phyloP scores from a whole-genome alignment of 2,888 invertebrate species.

The Blastobasis lacticolella region DNA sequence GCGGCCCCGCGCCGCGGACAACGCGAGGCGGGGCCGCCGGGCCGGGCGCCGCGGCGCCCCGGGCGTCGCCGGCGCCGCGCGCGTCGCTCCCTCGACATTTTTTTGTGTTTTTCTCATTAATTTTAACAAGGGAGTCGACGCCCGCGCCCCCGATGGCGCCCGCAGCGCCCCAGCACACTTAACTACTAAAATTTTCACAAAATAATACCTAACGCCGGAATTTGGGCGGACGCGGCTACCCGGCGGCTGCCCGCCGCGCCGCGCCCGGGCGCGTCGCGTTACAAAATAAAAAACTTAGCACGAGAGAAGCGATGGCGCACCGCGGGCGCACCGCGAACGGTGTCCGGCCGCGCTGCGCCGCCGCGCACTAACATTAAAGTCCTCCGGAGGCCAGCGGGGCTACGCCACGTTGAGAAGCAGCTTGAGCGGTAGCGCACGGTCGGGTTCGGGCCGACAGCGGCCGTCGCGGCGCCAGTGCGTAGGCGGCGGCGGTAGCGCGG shows the following conservation, averaged over 20 bases:
- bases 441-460: conserved; percentile 63
- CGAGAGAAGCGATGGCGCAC: conserved; percentile 45
- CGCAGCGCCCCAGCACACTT: conserved; percentile 40
- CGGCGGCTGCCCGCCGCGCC: conserved; percentile 56
- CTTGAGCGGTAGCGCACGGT: conserved; percentile 76
- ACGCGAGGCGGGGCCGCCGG: conserved; percentile 5
- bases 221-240: conserved; percentile 49
- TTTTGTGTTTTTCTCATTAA: conserved; percentile 57
- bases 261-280: conserved; percentile 43
- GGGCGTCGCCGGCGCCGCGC: conserved; percentile 14
- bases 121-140: conserved; percentile 35
- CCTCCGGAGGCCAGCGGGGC: conserved; percentile 34
- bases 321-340: conserved; percentile 31
- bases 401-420: conserved; percentile 78
- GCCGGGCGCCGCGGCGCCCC: background rate
- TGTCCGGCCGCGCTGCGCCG: conserved; percentile 29
- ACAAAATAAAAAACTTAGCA: conserved; percentile 66
- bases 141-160: conserved; percentile 25
- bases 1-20: conserved; percentile 29
- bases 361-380: conserved; percentile 51
- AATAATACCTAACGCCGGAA: conserved; percentile 73
- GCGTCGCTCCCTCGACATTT: conserved; percentile 28
- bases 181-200: conserved; percentile 72
- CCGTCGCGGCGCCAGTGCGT: conserved; percentile 80
- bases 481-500: conserved; percentile 86